Evolutionary conservation across 2,113 vertebrate genomes (phyloP), one percentile per base, ranked within the genome.

Genomic region (Capreolus pygargus): DNA sequence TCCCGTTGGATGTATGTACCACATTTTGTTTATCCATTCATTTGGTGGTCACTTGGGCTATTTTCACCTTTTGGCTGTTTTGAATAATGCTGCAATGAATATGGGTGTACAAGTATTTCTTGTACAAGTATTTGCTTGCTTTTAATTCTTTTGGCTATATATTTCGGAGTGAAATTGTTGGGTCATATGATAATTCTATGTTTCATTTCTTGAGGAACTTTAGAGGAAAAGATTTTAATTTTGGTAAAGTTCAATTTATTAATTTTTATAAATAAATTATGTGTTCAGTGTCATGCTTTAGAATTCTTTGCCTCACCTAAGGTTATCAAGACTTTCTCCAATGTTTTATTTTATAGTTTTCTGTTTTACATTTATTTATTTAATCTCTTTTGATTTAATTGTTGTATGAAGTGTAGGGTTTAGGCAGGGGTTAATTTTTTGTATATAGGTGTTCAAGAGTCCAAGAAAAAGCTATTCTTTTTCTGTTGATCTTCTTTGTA

Each of bases 331-430:
- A 78, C 94, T 93, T 92, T 90, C 25, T 90, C 21, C 27, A 82
- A 28, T 43, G 45, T 83, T 82, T 95, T 88, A 74, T 91, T 81
- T 76, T 83, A 86, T 54, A 83, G 17, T 30, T 93, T 90, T 88
- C 57, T 95, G 54, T 92, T 97, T 86, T 78, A 85, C 14, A 39
- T 92, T 89, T 78, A 89, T n/a, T 57, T 36, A 50, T 90, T 45
- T 92, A n/a, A 86, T 76, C 5, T 33, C 86, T 76, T 83, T 76
- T 86, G 76, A 76, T 93, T 88, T 95, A 64, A 10, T 82, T 86
- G 91, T 89, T 86, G 6, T 55, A 52, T 92, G 28, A 92, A 86
- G 36, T 92, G 0, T 81, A 86, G 61, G 81, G 11, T 23, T 93
- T 85, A 94, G 67, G 13, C 17, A 52, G 30, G 13, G 10, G 17